Conservation (phyloP, 2,888 invertebrate genomes). For the Cephus sareptanus region DNA sequence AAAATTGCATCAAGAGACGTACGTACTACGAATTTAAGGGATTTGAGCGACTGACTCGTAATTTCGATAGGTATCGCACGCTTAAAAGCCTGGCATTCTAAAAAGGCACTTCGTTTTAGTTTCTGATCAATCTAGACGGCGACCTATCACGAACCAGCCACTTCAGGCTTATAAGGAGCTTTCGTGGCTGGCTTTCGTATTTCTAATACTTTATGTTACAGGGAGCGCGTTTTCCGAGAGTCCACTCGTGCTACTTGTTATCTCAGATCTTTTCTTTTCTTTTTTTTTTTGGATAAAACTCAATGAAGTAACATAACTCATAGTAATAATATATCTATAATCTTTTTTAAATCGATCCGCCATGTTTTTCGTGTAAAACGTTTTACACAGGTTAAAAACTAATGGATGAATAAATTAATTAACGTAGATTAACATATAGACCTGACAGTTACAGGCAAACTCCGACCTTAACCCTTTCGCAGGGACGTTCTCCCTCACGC, state of each 20-base stretch:
- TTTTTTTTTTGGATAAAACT: neutral
- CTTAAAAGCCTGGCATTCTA: neutral
- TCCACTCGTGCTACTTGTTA: neutral
- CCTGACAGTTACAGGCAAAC: neutral
- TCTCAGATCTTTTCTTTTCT: neutral
- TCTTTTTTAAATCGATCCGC: neutral
- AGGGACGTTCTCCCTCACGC: neutral
- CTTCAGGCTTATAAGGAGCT: neutral
- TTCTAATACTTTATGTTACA: neutral
- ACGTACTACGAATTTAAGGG: neutral
- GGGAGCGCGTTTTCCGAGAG: neutral
- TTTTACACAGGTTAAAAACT: neutral
- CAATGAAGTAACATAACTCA: neutral
- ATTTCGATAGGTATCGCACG: neutral
- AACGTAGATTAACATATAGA: neutral
- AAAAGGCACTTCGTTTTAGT: constrained; percentile 5
- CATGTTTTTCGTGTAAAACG: neutral
- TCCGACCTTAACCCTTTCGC: neutral
- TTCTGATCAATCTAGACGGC: constrained; percentile 2
- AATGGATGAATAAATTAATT: neutral
- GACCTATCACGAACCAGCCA: constrained; percentile 10
- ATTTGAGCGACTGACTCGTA: neutral
- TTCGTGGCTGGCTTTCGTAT: constrained; percentile 6
- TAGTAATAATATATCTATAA: neutral
- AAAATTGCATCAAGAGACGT: neutral